A percentile compares a stretch with the other conserved stretches of the same genome.
Evolutionary conservation across 2,113 vertebrate species (phyloP).

Genomic region (Varanus salvator): DNA sequence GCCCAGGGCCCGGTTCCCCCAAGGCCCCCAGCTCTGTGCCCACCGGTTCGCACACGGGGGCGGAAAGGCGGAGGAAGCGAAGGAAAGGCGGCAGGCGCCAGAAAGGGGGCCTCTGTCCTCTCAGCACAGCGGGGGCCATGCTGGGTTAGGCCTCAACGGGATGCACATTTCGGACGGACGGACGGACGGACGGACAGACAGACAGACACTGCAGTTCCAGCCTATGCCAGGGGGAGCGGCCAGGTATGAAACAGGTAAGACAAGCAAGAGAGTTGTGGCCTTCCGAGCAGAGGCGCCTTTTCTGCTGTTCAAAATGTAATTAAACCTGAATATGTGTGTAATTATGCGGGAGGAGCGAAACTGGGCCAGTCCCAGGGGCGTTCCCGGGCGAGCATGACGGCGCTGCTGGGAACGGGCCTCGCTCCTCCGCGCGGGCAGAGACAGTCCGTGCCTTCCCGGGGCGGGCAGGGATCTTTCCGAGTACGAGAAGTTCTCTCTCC

Average conservation of each 20-base stretch:
- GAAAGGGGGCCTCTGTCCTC: neutral
- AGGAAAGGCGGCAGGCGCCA: neutral
- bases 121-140: neutral
- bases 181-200: neutral
- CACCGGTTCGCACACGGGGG: too few relatives aligned
- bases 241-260: neutral
- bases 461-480: neutral
- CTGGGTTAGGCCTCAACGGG: neutral
- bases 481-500: neutral
- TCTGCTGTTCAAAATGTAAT: neutral
- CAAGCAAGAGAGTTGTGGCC: neutral
- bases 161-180: neutral
- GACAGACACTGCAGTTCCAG: neutral
- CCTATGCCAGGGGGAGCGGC: neutral
- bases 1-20: too few relatives aligned
- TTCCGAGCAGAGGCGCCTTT: too few relatives aligned
- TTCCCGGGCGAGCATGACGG: neutral
- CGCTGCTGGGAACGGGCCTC: neutral
- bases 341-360: conserved; percentile 7
- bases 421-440: neutral
- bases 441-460: neutral
- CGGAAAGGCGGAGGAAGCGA: neutral
- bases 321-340: neutral
- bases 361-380: neutral
- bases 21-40: too few relatives aligned